These are phyloP conservation scores for Eupithecia dodoneata DNA, from an alignment of 2,888 invertebrate genomes.

Conservation along the genomic window DNA sequence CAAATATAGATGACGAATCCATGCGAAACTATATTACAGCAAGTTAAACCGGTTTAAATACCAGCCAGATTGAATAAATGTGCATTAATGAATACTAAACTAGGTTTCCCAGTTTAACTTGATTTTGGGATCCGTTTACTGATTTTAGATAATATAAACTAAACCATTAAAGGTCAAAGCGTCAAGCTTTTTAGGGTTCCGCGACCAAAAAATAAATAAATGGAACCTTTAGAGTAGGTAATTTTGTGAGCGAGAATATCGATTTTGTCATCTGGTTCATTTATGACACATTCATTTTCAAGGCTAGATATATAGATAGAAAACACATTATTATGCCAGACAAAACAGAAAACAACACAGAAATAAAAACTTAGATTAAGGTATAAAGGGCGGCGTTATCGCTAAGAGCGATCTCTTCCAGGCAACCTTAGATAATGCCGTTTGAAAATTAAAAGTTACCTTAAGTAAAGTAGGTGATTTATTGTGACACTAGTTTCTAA, in stretches of 20 bases:
- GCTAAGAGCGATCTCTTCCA: no score
- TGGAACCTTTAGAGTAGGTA: neutral
- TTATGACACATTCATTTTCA: neutral
- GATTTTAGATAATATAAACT: neutral
- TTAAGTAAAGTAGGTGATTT: no score
- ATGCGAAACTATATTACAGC: neutral
- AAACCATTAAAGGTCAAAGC: neutral
- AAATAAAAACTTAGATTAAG: no score
- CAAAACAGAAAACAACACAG: no score
- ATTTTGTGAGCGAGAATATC: neutral
- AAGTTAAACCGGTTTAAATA: neutral
- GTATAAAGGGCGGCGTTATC: no score
- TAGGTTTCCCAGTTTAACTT: neutral
- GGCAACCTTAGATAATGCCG: no score
- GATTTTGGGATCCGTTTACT: conserved; percentile 1
- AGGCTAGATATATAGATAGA: no score
- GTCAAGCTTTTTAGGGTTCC: neutral
- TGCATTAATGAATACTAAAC: neutral
- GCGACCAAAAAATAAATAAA: neutral
- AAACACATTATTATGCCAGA: no score
- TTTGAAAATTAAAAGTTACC: no score
- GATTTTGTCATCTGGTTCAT: neutral
- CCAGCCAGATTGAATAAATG: neutral
- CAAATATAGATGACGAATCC: neutral
- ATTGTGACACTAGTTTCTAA: no score